phyloP scores from a whole-genome alignment of 2,888 invertebrate species.

The Melanchra persicariae region DNA sequence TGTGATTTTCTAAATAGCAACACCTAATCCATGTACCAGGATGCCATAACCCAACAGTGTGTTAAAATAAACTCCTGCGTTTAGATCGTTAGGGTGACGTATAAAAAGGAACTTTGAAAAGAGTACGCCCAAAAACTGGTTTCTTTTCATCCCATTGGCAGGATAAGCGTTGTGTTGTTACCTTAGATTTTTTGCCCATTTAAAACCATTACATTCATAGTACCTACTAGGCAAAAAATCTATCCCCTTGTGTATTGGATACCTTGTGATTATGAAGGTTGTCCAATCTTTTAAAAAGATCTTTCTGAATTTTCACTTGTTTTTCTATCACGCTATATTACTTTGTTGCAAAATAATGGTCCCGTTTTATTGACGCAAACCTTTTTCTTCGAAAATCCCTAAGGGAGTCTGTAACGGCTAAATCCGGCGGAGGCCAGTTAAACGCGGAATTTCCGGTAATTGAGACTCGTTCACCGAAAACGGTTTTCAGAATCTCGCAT shows the following conservation, averaged over 20 bases:
- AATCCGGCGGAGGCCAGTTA: slow-evolving; percentile 68
- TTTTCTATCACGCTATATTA: slow-evolving; percentile 23
- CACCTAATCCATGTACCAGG: slow-evolving; percentile 79
- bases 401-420: slow-evolving; percentile 57
- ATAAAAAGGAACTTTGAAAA: slow-evolving; percentile 65
- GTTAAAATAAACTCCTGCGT: slow-evolving; percentile 68
- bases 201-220: slow-evolving; percentile 5
- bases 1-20: slow-evolving; percentile 51
- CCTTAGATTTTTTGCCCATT: background rate
- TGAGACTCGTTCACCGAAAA: slow-evolving; percentile 73
- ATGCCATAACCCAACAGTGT: slow-evolving; percentile 72
- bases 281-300: slow-evolving; percentile 13
- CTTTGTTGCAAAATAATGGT: slow-evolving; percentile 53
- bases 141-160: slow-evolving; percentile 25
- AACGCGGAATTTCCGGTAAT: slow-evolving; percentile 74
- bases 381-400: slow-evolving; percentile 69
- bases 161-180: slow-evolving; percentile 3
- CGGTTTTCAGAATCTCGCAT: slow-evolving; percentile 68
- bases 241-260: background rate
- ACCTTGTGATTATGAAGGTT: background rate
- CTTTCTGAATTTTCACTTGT: slow-evolving; percentile 20
- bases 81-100: slow-evolving; percentile 15
- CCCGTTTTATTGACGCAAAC: slow-evolving; percentile 57
- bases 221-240: background rate
- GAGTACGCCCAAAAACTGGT: slow-evolving; percentile 63